Evolutionary conservation across 2,797 vertebrate species (phyloP).

Genomic region (Melopsittacus undulatus): DNA sequence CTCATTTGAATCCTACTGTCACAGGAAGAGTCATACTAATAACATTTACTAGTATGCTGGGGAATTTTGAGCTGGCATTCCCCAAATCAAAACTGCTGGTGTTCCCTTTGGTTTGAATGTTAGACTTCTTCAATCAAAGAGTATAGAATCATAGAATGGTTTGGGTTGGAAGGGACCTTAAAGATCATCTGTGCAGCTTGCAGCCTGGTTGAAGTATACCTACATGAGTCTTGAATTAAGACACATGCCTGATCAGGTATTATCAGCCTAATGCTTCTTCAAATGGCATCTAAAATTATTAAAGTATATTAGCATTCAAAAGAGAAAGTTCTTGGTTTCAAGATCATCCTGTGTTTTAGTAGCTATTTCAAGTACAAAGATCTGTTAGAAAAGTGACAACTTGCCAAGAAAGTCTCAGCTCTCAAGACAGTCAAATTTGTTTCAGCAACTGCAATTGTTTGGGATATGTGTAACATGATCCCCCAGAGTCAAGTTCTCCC

Average conservation of each 20-base stretch:
- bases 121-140: not conserved
- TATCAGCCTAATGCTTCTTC: not conserved
- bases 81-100: not conserved
- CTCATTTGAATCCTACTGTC: not conserved
- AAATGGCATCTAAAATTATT: not conserved
- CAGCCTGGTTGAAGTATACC: not conserved
- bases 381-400: constrained; percentile 40
- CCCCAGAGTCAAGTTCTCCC: constrained; percentile 14
- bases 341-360: not conserved
- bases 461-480: constrained; percentile 2
- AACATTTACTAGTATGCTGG: not conserved
- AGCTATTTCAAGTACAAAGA: constrained; percentile 26
- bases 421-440: constrained; percentile 23
- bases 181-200: not conserved
- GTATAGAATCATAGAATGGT: not conserved
- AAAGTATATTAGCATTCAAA: constrained; percentile 18
- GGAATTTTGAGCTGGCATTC: not conserved
- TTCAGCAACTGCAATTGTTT: constrained; percentile 21
- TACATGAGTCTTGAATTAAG: not conserved
- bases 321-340: not conserved
- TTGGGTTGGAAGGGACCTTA: not conserved
- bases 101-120: not conserved
- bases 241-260: not conserved
- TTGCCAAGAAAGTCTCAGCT: constrained; percentile 53
- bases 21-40: not conserved